phyloP scores from a whole-genome alignment of 2,797 vertebrate genomes.

The Macropus fuliginosus region DNA sequence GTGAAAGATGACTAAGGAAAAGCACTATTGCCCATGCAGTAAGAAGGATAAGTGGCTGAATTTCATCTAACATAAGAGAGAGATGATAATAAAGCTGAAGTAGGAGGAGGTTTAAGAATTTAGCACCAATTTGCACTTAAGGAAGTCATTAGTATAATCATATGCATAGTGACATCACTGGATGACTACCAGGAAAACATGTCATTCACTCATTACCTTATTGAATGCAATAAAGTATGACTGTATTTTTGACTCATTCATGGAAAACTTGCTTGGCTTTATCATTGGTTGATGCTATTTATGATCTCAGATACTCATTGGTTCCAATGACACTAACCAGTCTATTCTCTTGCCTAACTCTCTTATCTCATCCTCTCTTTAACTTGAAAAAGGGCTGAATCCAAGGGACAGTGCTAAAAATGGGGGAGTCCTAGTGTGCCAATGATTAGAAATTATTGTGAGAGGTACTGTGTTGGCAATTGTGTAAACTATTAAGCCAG shows the following conservation, averaged over 20 bases:
- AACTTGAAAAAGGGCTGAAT: conserved; percentile 19
- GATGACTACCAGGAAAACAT: conserved; percentile 50
- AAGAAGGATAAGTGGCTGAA: conserved; percentile 74
- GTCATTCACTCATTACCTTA: conserved; percentile 59
- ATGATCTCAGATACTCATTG: conserved; percentile 23
- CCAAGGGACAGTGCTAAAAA: not conserved
- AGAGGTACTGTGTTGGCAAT: conserved; percentile 14
- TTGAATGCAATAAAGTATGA: conserved; percentile 56
- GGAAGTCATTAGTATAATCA: conserved; percentile 73
- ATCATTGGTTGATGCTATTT: conserved; percentile 13
- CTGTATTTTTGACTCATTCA: conserved; percentile 52
- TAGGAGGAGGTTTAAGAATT: conserved; percentile 79
- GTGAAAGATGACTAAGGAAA: conserved; percentile 78
- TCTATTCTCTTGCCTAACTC: conserved; percentile 27
- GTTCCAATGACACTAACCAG: not conserved
- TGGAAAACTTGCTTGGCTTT: conserved; percentile 30
- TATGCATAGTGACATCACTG: not conserved
- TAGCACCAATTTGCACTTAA: conserved; percentile 79
- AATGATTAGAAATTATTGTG: conserved; percentile 43
- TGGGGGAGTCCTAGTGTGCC: not conserved
- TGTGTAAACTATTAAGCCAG: not conserved
- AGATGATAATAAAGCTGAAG: conserved; percentile 80
- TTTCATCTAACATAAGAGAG: conserved; percentile 80
- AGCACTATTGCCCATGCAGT: conserved; percentile 75
- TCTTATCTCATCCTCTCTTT: conserved; percentile 31